phyloP scores from a whole-genome alignment of 2,888 invertebrate species.

The Apotomis capreana region DNA sequence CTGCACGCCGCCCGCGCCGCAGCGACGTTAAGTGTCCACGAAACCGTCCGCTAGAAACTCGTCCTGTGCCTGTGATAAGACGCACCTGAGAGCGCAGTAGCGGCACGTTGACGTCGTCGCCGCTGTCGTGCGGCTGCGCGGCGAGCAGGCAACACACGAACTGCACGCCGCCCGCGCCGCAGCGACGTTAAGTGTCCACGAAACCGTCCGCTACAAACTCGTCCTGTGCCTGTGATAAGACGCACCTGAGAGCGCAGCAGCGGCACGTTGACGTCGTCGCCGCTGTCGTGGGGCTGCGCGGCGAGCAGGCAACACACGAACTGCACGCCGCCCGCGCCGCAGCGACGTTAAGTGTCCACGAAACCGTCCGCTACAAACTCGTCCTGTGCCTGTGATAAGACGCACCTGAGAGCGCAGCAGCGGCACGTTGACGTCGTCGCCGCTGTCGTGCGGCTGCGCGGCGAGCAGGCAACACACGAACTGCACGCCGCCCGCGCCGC shows the following conservation, averaged over 20 bases:
- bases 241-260: no score
- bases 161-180: slow-evolving; percentile 87
- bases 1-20: slow-evolving; percentile 87
- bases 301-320: slow-evolving; percentile 94
- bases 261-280: no score
- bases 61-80: slow-evolving; percentile 70
- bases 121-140: slow-evolving; percentile 73
- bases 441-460: slow-evolving; percentile 73
- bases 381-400: slow-evolving; percentile 70
- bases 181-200: slow-evolving; percentile 94
- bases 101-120: no score
- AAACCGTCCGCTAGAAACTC: slow-evolving; percentile 92
- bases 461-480: slow-evolving; percentile 94
- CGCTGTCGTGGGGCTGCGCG: slow-evolving; percentile 73
- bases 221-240: slow-evolving; percentile 70
- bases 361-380: slow-evolving; percentile 92
- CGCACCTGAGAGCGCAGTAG: no score
- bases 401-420: no score
- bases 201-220: slow-evolving; percentile 92
- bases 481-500: slow-evolving; percentile 87
- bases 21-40: slow-evolving; percentile 94
- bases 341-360: slow-evolving; percentile 94
- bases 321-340: slow-evolving; percentile 87
- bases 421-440: no score
- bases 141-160: slow-evolving; percentile 94